Conservation (phyloP, 2,113 vertebrate genomes). For the Steatornis caripensis region DNA sequence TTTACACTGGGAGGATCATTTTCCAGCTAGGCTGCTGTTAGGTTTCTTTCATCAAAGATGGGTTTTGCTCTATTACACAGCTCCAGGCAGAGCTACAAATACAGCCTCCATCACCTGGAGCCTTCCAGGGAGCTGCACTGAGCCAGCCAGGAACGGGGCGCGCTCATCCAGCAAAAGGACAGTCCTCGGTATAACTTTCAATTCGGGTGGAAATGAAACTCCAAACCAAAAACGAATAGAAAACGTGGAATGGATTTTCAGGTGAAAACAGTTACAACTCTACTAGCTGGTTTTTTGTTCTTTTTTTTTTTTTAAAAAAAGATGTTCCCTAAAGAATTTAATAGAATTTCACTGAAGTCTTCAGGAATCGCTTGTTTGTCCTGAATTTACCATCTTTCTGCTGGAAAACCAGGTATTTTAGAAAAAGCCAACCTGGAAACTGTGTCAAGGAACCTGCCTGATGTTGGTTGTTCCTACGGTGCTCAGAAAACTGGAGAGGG, state of each 20-base stretch:
- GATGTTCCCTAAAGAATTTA: fast-evolving
- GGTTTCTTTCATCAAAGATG: not conserved
- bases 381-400: not conserved
- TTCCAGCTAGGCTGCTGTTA: not conserved
- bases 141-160: fast-evolving
- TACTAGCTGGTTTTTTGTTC: not conserved
- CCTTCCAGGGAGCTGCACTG: not conserved
- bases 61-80: not conserved
- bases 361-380: not conserved
- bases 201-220: not conserved
- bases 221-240: not conserved
- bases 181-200: not conserved
- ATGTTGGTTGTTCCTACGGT: not conserved
- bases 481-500: not conserved
- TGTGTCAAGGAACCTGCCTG: not conserved
- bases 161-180: not conserved
- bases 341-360: not conserved
- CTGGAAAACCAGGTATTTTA: not conserved
- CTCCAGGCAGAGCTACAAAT: not conserved
- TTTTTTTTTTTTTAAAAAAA: not conserved
- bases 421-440: not conserved
- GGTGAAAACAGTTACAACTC: not conserved
- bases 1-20: not conserved
- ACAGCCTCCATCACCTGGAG: not conserved
- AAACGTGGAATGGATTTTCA: not conserved